Conservation (phyloP, 2,888 invertebrate genomes). For the Cerastis leucographa region DNA sequence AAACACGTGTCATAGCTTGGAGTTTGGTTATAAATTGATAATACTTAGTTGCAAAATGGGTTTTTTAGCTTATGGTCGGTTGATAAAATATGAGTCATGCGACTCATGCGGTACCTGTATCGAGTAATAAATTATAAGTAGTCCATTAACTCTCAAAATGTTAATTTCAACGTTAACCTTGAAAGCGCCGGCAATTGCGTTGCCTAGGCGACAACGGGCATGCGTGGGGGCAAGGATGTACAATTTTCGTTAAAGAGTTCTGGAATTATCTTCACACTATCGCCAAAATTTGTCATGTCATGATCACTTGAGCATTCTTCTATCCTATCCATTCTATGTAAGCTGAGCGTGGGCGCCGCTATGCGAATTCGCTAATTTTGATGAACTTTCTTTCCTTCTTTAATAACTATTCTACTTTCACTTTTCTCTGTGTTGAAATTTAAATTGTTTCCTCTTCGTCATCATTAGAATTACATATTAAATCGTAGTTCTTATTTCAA, state of each 20-base stretch:
- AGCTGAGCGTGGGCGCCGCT: slow-evolving; percentile 56
- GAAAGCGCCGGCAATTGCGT: slow-evolving; percentile 56
- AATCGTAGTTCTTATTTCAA: background rate
- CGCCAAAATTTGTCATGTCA: background rate
- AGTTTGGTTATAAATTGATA: slow-evolving; percentile 40
- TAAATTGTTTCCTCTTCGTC: background rate
- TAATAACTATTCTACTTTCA: slow-evolving; percentile 61
- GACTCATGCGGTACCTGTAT: slow-evolving; percentile 36
- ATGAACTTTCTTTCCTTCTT: slow-evolving; percentile 71
- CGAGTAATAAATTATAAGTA: slow-evolving; percentile 24
- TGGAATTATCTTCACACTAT: slow-evolving; percentile 17
- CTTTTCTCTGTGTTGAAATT: slow-evolving; percentile 47
- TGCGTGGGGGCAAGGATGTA: slow-evolving; percentile 38
- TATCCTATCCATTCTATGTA: slow-evolving; percentile 26
- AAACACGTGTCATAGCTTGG: slow-evolving; percentile 62
- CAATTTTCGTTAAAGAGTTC: slow-evolving; percentile 11
- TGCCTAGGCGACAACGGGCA: slow-evolving; percentile 68
- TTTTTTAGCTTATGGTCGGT: slow-evolving; percentile 15
- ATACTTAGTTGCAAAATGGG: slow-evolving; percentile 23
- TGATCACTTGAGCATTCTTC: background rate
- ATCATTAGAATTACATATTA: slow-evolving; percentile 7
- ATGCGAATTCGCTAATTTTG: slow-evolving; percentile 65
- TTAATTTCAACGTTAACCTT: slow-evolving; percentile 55
- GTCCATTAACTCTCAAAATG: slow-evolving; percentile 39
- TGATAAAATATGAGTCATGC: slow-evolving; percentile 43